Conservation (phyloP, 2,797 vertebrate species). For the Agapornis canus region DNA sequence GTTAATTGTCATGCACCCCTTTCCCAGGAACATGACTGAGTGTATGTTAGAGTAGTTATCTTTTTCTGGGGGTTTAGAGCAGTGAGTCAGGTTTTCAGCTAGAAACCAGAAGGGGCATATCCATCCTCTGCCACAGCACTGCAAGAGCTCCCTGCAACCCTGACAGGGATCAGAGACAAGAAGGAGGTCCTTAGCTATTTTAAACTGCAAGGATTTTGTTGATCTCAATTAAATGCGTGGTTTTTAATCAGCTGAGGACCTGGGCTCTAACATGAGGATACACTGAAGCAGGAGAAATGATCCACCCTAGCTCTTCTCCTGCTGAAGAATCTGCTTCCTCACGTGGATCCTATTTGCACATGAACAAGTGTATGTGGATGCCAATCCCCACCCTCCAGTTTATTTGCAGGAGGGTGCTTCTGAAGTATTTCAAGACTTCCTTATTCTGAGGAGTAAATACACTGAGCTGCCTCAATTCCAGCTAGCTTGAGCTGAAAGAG, state of each 20-base stretch:
- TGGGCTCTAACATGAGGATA: background rate
- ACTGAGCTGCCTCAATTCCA: background rate
- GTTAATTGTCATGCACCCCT: background rate
- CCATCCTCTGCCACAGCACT: background rate
- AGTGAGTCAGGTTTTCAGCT: background rate
- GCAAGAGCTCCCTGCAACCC: background rate
- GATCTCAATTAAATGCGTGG: background rate
- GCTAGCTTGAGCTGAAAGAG: background rate
- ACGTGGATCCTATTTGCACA: background rate
- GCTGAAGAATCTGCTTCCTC: background rate
- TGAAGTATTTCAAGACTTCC: background rate
- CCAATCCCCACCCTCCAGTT: background rate
- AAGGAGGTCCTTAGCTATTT: background rate
- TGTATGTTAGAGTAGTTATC: rapidly evolving
- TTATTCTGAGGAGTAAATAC: background rate
- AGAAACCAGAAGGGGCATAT: background rate
- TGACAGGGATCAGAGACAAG: background rate
- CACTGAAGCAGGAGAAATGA: background rate
- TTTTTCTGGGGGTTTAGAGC: background rate
- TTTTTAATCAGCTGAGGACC: background rate
- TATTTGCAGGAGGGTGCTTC: background rate
- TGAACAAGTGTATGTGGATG: background rate
- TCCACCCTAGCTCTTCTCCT: background rate
- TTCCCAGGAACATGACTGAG: background rate
- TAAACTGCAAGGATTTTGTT: background rate